Evolutionary conservation across 2,888 invertebrate genomes (phyloP).

Genomic region (Idaea aversata): DNA sequence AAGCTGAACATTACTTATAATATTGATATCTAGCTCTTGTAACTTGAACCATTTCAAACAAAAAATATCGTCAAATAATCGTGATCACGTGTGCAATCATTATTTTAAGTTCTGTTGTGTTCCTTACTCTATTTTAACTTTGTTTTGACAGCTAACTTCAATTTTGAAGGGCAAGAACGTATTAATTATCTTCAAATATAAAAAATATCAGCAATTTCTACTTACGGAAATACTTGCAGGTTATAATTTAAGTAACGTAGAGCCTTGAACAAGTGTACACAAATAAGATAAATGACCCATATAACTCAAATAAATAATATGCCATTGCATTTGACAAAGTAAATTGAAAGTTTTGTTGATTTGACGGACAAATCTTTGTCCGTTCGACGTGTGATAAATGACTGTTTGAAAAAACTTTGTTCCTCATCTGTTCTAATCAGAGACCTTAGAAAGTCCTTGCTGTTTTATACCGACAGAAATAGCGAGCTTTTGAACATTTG

Average conservation of each 20-base stretch:
- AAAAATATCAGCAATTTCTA: conserved; percentile 23
- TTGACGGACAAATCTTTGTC: conserved; percentile 32
- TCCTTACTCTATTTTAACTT: conserved; percentile 44
- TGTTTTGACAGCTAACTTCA: conserved; percentile 46
- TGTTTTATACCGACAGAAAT: no score
- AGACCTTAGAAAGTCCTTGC: no score
- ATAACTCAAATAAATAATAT: conserved; percentile 35
- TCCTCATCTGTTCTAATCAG: no score
- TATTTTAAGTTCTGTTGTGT: conserved; percentile 43
- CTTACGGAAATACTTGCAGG: conserved; percentile 45
- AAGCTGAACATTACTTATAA: no score
- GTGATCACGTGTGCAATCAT: conserved; percentile 49
- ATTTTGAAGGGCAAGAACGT: conserved; percentile 37
- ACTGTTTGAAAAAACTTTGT: conserved; percentile 18
- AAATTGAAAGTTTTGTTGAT: conserved; percentile 40
- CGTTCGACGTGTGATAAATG: conserved; percentile 42
- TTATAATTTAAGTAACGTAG: background rate
- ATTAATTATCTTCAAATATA: conserved; percentile 23
- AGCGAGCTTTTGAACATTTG: no score
- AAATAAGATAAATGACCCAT: conserved; percentile 50
- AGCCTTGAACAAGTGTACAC: conserved; percentile 50
- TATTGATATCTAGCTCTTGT: background rate
- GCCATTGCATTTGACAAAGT: conserved; percentile 14
- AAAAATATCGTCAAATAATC: conserved; percentile 31
- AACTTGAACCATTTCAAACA: background rate